A percentile compares a stretch with the other conserved stretches of the same genome.
Evolutionary conservation across 2,113 vertebrate genomes (phyloP).

Genomic region (Coregonus clupeaformis): DNA sequence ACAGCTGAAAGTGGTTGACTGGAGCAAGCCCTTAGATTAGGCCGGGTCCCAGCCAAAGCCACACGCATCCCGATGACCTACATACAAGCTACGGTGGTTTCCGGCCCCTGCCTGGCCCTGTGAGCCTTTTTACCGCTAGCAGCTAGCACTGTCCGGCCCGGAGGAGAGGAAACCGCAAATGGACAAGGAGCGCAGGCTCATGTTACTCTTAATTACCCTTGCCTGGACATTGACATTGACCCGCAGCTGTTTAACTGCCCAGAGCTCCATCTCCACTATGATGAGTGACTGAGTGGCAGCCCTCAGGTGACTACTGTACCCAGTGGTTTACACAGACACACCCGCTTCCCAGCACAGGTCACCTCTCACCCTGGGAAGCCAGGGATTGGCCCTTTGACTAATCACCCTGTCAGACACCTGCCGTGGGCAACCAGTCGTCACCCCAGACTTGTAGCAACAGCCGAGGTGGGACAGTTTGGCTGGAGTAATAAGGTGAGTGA

Average conservation of each 20-base stretch:
- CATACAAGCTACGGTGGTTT: conserved; percentile 37
- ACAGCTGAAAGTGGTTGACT: conserved; percentile 38
- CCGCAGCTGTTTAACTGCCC: conserved; percentile 29
- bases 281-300: conserved; percentile 24
- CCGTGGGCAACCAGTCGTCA: background rate
- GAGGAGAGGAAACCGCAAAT: background rate
- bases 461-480: background rate
- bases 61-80: conserved; percentile 40
- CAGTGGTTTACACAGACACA: background rate
- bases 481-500: no score
- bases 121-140: conserved; percentile 7
- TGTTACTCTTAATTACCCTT: conserved; percentile 30
- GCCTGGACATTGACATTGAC: conserved; percentile 27
- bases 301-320: conserved; percentile 17
- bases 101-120: background rate
- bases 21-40: conserved; percentile 31
- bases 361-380: background rate
- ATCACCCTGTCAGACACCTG: background rate
- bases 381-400: conserved; percentile 10
- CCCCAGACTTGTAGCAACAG: background rate
- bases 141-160: background rate
- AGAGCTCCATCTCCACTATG: conserved; percentile 8
- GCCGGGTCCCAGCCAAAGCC: conserved; percentile 17
- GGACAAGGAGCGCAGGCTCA: conserved; percentile 9
- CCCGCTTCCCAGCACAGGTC: background rate